phyloP scores from a whole-genome alignment of 92 coral and sea anemone genomes.

The Phenganax subtilis region DNA sequence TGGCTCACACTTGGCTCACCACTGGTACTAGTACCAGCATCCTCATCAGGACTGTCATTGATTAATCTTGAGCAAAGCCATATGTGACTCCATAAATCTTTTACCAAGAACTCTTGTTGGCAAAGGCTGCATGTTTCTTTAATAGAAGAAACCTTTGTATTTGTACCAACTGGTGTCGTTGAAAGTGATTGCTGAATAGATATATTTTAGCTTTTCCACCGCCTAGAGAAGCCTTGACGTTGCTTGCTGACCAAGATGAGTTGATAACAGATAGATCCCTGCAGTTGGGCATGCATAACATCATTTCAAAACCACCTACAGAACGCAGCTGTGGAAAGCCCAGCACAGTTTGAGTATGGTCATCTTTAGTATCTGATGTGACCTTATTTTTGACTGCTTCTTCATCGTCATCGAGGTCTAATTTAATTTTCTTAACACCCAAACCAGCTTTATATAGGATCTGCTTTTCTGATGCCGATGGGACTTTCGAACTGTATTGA shows the following conservation, averaged over 20 bases:
- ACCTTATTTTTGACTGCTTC: conserved; percentile 46
- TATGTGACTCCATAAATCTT: conserved; percentile 40
- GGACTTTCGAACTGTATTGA: conserved; percentile 39
- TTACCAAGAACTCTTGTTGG: conserved; percentile 37
- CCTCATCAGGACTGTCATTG: conserved; percentile 23
- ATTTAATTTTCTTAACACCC: conserved; percentile 59
- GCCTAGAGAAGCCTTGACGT: conserved; percentile 50
- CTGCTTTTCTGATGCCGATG: conserved; percentile 56
- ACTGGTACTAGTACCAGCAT: conserved; percentile 1
- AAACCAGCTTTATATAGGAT: conserved; percentile 51
- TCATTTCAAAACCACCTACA: conserved; percentile 51
- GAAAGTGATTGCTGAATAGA: conserved; percentile 50
- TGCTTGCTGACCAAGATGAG: conserved; percentile 48
- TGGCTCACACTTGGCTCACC: conserved; percentile 13
- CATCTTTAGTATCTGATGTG: conserved; percentile 49
- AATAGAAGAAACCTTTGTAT: conserved; percentile 38
- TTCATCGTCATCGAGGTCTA: conserved; percentile 56
- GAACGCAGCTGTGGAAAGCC: conserved; percentile 49
- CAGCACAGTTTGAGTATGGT: background rate
- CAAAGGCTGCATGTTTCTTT: conserved; percentile 49
- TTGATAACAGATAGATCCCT: conserved; percentile 46
- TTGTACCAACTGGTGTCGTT: conserved; percentile 40
- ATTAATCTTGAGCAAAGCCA: conserved; percentile 11
- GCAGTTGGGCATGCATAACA: conserved; percentile 37
- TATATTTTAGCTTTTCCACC: conserved; percentile 42